A percentile compares a stretch with the other conserved stretches of the same genome.
These are phyloP conservation scores for Eunapius fragilis DNA, from an alignment of 37 sponge, comb jelly and placozoan species.

Conservation along the genomic window DNA sequence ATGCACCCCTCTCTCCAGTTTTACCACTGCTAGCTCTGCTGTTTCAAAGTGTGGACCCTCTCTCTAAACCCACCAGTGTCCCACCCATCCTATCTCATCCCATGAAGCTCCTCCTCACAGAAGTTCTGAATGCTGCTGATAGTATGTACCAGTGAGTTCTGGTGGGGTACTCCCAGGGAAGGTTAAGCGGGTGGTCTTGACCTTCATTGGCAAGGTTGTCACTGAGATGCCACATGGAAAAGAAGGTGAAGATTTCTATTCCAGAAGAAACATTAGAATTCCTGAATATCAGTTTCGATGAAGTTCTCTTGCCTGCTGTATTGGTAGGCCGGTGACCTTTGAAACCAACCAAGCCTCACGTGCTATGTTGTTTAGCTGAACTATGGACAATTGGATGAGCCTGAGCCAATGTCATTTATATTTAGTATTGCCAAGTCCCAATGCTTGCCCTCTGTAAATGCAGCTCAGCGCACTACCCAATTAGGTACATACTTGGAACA, in stretches of 20 bases:
- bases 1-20: slow-evolving; percentile 20
- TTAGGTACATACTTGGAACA: no score
- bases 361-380: background rate
- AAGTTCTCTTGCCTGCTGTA: slow-evolving; percentile 32
- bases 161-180: background rate
- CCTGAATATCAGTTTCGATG: slow-evolving; percentile 29
- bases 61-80: background rate
- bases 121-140: background rate
- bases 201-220: background rate
- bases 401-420: slow-evolving; percentile 10
- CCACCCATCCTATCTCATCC: background rate
- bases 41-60: slow-evolving; percentile 35
- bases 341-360: background rate
- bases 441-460: background rate
- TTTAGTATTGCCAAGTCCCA: slow-evolving; percentile 18
- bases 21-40: slow-evolving; percentile 49
- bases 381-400: slow-evolving; percentile 1
- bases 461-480: no score
- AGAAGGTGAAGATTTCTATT: background rate
- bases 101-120: background rate
- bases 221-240: background rate
- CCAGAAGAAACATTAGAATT: slow-evolving; percentile 9
- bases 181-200: background rate
- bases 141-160: slow-evolving; percentile 8
- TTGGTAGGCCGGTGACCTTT: slow-evolving; percentile 10